phyloP scores from a whole-genome alignment of 1,140 invertebrate genomes.

The Drosophila orosa region DNA sequence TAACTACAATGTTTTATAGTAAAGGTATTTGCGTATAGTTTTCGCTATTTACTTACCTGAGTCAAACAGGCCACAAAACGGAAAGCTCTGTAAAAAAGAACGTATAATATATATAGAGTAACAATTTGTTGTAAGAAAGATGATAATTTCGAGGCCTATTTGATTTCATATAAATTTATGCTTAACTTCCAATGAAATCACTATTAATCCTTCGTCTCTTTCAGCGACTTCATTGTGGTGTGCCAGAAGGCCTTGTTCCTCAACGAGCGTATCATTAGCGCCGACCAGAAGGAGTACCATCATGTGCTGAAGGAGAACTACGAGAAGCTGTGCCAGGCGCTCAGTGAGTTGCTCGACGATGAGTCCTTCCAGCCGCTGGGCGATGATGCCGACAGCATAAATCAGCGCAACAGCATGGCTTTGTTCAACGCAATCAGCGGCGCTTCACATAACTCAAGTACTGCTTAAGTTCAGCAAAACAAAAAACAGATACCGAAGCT shows the following conservation, averaged over 20 bases:
- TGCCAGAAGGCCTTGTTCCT: constrained; percentile 94
- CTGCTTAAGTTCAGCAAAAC: constrained; percentile 85
- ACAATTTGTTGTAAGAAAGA: background rate
- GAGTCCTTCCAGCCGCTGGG: constrained; percentile 85
- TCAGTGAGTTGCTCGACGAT: constrained; percentile 88
- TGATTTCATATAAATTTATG: background rate
- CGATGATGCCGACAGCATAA: constrained; percentile 81
- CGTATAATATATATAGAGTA: constrained; percentile 7
- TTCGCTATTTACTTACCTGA: background rate
- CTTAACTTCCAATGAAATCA: background rate
- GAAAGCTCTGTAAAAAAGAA: constrained; percentile 15
- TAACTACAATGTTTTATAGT: background rate
- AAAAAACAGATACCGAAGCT: constrained; percentile 30
- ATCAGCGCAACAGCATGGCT: constrained; percentile 87
- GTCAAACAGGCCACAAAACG: background rate
- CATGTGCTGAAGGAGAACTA: constrained; percentile 93
- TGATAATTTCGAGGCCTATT: constrained; percentile 1
- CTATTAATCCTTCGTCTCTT: constrained; percentile 61
- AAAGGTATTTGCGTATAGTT: background rate
- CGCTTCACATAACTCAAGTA: constrained; percentile 88
- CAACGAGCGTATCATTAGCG: constrained; percentile 92
- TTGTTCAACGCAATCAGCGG: constrained; percentile 89
- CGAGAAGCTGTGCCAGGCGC: constrained; percentile 91
- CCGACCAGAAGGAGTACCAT: constrained; percentile 95
- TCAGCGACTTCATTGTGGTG: constrained; percentile 93